Conservation (phyloP, 2,888 invertebrate genomes). For the Andrena fulva region DNA sequence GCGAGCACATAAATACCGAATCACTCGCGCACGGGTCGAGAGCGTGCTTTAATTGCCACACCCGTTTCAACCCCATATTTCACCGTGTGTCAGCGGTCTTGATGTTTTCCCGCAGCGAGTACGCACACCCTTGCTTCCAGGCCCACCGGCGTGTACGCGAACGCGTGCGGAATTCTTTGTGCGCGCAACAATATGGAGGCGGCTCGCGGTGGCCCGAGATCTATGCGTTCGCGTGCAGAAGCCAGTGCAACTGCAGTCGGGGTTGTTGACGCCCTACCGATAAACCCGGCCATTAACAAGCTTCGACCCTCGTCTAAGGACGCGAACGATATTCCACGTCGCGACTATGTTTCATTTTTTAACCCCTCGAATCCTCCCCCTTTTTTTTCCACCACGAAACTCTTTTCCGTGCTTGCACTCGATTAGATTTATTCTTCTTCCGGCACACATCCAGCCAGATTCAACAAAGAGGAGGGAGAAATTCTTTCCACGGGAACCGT, state of each 20-base stretch:
- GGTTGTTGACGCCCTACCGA: slow-evolving; percentile 61
- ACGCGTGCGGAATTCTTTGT: slow-evolving; percentile 56
- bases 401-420: background rate
- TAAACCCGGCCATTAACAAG: slow-evolving; percentile 72
- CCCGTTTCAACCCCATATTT: slow-evolving; percentile 75
- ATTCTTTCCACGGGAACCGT: background rate
- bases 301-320: slow-evolving; percentile 55
- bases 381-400: background rate
- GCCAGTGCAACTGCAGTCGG: slow-evolving; percentile 38
- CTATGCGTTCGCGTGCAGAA: slow-evolving; percentile 61
- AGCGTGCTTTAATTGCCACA: slow-evolving; percentile 72
- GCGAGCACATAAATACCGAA: slow-evolving; percentile 34
- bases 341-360: background rate
- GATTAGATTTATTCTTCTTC: background rate
- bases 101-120: slow-evolving; percentile 75
- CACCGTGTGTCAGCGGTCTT: slow-evolving; percentile 73
- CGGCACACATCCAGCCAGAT: background rate
- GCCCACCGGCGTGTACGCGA: slow-evolving; percentile 44
- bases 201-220: slow-evolving; percentile 30
- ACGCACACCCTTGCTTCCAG: slow-evolving; percentile 65
- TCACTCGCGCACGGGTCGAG: slow-evolving; percentile 11
- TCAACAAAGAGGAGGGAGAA: background rate
- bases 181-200: slow-evolving; percentile 54
- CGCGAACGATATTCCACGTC: background rate
- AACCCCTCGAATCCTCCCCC: background rate